Evolutionary conservation across 1,140 invertebrate species (phyloP).

Genomic region (Pomacea maculata): DNA sequence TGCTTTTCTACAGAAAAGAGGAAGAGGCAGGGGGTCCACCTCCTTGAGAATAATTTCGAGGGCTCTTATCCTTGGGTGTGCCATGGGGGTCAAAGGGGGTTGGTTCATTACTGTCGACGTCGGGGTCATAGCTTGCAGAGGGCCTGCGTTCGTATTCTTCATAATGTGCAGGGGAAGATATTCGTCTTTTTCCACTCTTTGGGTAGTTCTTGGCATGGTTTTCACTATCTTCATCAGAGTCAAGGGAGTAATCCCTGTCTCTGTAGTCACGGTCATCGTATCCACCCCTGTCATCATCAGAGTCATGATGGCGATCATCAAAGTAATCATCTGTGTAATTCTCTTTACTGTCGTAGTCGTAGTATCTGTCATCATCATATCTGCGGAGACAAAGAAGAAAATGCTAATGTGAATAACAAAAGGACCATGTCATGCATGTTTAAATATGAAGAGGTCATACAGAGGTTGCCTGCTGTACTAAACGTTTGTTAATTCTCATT

Average conservation of each 20-base stretch:
- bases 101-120: conserved; percentile 24
- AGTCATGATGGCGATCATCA: conserved; percentile 25
- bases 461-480: too few relatives aligned
- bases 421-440: too few relatives aligned
- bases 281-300: conserved; percentile 4
- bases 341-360: not conserved
- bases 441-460: too few relatives aligned
- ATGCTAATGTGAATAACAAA: too few relatives aligned
- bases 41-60: not conserved
- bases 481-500: too few relatives aligned
- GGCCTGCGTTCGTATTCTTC: conserved; percentile 22
- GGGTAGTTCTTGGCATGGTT: too few relatives aligned
- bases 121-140: conserved; percentile 18
- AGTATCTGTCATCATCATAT: not conserved
- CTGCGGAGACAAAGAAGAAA: too few relatives aligned
- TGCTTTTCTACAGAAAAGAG: conserved; percentile 7
- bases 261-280: conserved; percentile 11
- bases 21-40: not conserved
- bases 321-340: conserved; percentile 6
- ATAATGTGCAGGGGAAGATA: not conserved
- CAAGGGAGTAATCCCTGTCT: not conserved
- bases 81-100: conserved; percentile 15
- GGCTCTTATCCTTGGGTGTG: not conserved
- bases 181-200: too few relatives aligned
- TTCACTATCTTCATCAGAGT: not conserved